Evolutionary conservation across 2,888 invertebrate genomes (phyloP), one percentile per base, ranked within the genome.

Genomic region (Pteria penguin): DNA sequence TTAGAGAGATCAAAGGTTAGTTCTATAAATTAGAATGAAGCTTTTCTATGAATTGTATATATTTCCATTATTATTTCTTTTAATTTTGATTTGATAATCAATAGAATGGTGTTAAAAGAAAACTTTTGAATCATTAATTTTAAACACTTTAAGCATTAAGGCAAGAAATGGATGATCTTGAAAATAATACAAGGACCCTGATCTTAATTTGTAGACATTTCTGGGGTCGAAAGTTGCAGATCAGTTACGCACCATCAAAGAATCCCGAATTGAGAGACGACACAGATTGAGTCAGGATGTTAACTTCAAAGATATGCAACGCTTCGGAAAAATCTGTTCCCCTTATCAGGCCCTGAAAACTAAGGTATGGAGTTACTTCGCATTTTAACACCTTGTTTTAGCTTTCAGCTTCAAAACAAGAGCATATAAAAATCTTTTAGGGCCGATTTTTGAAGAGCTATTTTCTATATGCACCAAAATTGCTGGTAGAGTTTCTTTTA

Each of bases 301-400:
- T 58, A 82, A 84, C 61, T 84, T 83, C 61, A 83, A 84, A 65
- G 84, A 86, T n/a, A 89, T 88, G 8, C 83, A 87, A 32, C 80
- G 85, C 52, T 88, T 88, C 63, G 90, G 90, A 18, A 88, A 88
- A 72, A 79, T 88, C 24, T 91, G 91, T 73, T 90, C 90, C 4
- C 90, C 91, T 2, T 91, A 86, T 79, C 89, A 90, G 66, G 90
- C 89, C 0, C 78, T 91, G 26, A 79, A 82, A 45, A 87, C 76
- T 32, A 73, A 77, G 69, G 76, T 77, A 22, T 31, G 58, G 8
- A 11, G 5, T 32, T 57, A 14, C 18, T 45, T 45, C 18, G 18
- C 18, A 18, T 45, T 45, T 45, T 45, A 8, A 27, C 26, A 27
- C 14, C 24, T n/a, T 27, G 26, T 8, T 57, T 2, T 27, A 22